Evolutionary conservation across 2,888 invertebrate genomes (phyloP).

Genomic region (Oxytorus armatus): DNA sequence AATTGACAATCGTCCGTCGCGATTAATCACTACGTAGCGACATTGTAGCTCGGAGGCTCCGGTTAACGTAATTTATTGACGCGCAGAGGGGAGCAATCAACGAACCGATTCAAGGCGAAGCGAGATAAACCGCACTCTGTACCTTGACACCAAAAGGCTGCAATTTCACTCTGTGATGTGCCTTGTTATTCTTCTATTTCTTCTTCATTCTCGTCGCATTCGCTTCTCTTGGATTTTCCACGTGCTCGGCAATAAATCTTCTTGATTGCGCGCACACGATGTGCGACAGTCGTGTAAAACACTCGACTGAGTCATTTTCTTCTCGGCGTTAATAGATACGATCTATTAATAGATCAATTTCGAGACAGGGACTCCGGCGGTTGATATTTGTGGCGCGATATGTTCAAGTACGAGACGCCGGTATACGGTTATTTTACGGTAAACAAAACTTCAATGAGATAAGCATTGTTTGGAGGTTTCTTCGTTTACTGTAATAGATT

Average conservation of each 20-base stretch:
- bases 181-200: constrained; percentile 18
- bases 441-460: background rate
- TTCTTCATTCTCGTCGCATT: background rate
- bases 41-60: background rate
- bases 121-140: constrained; percentile 43
- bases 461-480: background rate
- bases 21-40: background rate
- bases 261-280: too few species aligned
- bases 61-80: background rate
- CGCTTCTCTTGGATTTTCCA: constrained; percentile 33
- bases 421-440: background rate
- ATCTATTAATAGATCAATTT: constrained; percentile 40
- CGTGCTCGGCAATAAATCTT: constrained; percentile 45
- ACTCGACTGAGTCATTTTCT: constrained; percentile 41
- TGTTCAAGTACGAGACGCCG: background rate
- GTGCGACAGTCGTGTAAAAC: constrained; percentile 27
- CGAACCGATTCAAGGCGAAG: constrained; percentile 44
- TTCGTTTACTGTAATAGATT: background rate
- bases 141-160: constrained; percentile 61
- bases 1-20: background rate
- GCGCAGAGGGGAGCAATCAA: constrained; percentile 2
- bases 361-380: background rate
- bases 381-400: background rate
- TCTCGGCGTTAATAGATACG: constrained; percentile 24
- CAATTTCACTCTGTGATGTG: background rate